Base-by-base conservation (phyloP, 2,888 invertebrate genomes). In the Chymomyza procnemis region DNA sequence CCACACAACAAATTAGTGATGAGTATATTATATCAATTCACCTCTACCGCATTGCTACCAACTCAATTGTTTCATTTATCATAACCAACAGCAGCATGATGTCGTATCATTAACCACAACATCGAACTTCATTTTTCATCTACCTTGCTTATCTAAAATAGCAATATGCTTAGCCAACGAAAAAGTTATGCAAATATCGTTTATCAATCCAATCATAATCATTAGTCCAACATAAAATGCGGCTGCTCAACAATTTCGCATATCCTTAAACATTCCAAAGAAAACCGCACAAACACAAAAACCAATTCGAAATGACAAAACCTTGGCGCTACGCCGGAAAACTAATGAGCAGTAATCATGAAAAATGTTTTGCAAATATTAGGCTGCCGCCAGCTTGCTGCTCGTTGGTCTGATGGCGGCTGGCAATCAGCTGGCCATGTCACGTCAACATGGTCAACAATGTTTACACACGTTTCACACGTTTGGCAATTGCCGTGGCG, bases 391-490 rank as follows among this genome's bases (percentile, higher is more conserved):
- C 26, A 0, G 26, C 4, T 8, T 26, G 26, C 5, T 26, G n/a
- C 26, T 26, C 26, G 26, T 26, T 26, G 26, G 26, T 26, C 26
- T 26, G 26, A 1, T 26, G 26, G 5, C 26, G 14, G 52, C n/a
- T 58, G 34, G 18, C 34, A 41, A 58, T 46, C 3, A 30, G 12
- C 18, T 34, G 16, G n/a, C 16, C 16, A 18, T 22, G n/a, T 18
- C n/a, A 58, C 58, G 34, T 12, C 34, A 41, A 41, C 34, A 1
- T 41, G 34, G 34, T 41, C 34, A 41, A 41, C 34, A 48, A 19
- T 67, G 21, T 64, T 67, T 64, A 48, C 59, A 66, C 73, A 73
- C 69, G 75, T 77, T 68, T 61, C 69, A 69, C 55, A 58, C 62
- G 46, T 62, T 46, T 52, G 56, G 16, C 67, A 62, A 67, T 74